Evolutionary conservation across 2,888 invertebrate genomes (phyloP), one percentile per base, ranked within the genome.

Genomic region (Drosophila setosimentum): DNA sequence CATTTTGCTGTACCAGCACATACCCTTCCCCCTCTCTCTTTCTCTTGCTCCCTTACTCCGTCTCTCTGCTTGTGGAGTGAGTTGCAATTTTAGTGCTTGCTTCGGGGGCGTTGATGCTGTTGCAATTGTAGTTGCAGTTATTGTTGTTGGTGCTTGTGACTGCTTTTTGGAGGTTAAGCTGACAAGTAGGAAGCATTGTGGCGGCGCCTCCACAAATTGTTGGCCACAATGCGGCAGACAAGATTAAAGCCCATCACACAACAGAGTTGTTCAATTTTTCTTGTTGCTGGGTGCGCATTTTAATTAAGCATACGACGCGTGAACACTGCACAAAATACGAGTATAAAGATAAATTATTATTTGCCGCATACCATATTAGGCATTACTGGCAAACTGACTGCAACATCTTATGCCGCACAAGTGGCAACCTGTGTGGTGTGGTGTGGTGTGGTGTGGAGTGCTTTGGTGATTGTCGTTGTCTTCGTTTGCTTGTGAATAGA

Each of bases 171-270:
- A 85, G 90, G 88, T 89, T 87, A 87, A 85, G 58, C 72, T 80
- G 76, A 68, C 85, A 86, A 86, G 85, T 86, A 86, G 85, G 85
- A 89, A 89, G 85, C 89, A 73, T 75, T 76, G 78, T 72, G 85
- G 76, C 69, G 85, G 89, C 80, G 87, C 73, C 70, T 83, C 81
- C 80, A 68, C 72, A 76, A 84, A 83, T 81, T 83, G 80, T 61
- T 79, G 73, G 82, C 80, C 82, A 73, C 89, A 84, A 89, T 82
- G 81, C 81, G 70, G 76, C 68, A 64, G 60, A 65, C 67, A 78
- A 65, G 73, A 60, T 55, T 42, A 64, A 63, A 42, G 51, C 49
- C 50, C 73, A 78, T 55, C 49, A 37, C 45, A 55, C 63, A 69
- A 57, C 32, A 27, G 24, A 72, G 57, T 57, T 42, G 55, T 61